Percentiles rank a stretch among this genome's conserved stretches.
Conservation (phyloP, 2,797 vertebrate species). For the Moxostoma hubbsi region DNA sequence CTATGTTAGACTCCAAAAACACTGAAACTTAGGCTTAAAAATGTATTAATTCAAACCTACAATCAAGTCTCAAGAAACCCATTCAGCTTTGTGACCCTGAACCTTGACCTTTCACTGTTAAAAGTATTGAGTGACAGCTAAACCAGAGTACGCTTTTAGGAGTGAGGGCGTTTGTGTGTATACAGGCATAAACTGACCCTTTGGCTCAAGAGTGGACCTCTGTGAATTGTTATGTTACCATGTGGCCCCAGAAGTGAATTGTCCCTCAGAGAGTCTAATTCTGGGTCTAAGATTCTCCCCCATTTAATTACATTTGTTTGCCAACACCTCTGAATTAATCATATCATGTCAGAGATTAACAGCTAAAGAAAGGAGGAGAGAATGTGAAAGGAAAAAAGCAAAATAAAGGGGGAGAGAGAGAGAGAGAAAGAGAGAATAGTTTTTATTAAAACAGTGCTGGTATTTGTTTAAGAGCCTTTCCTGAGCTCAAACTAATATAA, state of each 20-base stretch:
- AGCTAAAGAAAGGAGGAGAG: background rate
- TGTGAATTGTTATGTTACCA: slow-evolving; percentile 42
- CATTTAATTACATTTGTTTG: slow-evolving; percentile 66
- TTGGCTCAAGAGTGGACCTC: slow-evolving; percentile 48
- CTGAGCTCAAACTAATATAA: slow-evolving; percentile 55
- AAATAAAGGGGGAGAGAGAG: background rate
- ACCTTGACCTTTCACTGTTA: slow-evolving; percentile 80
- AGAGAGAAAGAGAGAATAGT: background rate
- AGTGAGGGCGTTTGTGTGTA: slow-evolving; percentile 6
- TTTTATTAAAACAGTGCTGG: slow-evolving; percentile 41
- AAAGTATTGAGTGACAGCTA: slow-evolving; percentile 82
- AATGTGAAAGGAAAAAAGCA: background rate
- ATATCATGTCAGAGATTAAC: slow-evolving; percentile 42
- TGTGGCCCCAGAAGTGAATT: slow-evolving; percentile 52
- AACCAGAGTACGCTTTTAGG: slow-evolving; percentile 10
- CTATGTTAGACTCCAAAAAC: background rate
- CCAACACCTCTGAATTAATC: slow-evolving; percentile 62
- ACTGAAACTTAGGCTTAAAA: background rate
- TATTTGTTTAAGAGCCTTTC: slow-evolving; percentile 54
- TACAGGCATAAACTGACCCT: background rate
- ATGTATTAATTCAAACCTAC: slow-evolving; percentile 53
- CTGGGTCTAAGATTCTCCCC: slow-evolving; percentile 62
- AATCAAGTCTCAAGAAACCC: slow-evolving; percentile 70
- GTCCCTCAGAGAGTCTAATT: slow-evolving; percentile 64
- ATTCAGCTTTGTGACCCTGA: slow-evolving; percentile 81